Evolutionary conservation across 2,888 invertebrate species (phyloP).

Genomic region (Hymenopus coronatus): DNA sequence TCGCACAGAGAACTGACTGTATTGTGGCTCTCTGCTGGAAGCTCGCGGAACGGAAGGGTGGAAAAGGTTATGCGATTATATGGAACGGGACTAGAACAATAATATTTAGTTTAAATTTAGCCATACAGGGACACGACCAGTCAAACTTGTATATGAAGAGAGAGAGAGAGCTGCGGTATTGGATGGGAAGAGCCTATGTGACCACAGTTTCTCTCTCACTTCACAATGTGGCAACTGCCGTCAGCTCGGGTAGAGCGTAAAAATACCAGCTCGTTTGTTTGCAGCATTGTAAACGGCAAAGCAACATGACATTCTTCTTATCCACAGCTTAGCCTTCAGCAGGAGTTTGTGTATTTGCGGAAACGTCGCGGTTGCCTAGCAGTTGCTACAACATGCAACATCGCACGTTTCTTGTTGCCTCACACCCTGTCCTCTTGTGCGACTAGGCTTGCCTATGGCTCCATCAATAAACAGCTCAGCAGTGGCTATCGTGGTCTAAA

Average conservation of each 20-base stretch:
- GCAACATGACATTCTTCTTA: neutral
- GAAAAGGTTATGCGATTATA: neutral
- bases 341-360: neutral
- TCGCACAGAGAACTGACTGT: neutral
- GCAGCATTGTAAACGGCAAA: neutral
- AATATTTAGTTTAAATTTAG: conserved; percentile 14
- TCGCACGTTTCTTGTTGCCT: no score
- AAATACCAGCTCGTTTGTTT: neutral
- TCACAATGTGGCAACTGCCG: neutral
- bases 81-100: neutral
- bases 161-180: neutral
- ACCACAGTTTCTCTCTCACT: conserved; percentile 1
- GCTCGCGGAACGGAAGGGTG: neutral
- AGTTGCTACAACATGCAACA: conserved; percentile 1
- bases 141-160: neutral
- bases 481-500: no score
- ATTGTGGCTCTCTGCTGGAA: neutral
- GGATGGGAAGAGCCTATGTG: neutral
- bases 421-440: no score
- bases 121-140: neutral
- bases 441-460: no score
- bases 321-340: neutral
- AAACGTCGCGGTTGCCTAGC: neutral
- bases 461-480: no score
- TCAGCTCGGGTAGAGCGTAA: neutral